phyloP scores from a whole-genome alignment of 2,113 vertebrate species.

The Siphamia tubifer region DNA sequence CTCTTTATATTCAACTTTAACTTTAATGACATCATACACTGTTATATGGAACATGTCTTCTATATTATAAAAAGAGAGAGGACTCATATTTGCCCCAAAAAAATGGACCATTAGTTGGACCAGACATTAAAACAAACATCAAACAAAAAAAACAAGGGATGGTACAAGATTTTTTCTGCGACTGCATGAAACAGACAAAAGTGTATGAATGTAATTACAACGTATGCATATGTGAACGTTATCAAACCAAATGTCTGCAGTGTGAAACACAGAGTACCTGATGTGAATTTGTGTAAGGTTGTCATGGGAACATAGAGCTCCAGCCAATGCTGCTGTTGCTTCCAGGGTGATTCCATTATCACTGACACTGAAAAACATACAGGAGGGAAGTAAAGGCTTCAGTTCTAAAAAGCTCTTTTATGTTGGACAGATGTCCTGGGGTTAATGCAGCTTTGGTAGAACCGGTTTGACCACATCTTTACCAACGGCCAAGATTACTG shows the following conservation, averaged over 20 bases:
- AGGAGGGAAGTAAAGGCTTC: background rate
- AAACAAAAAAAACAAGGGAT: too few species aligned
- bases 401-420: background rate
- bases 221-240: too few species aligned
- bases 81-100: too few species aligned
- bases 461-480: background rate
- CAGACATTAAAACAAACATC: too few species aligned
- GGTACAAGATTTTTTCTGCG: too few species aligned
- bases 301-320: constrained; percentile 57
- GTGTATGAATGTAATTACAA: background rate
- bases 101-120: too few species aligned
- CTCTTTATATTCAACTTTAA: too few species aligned
- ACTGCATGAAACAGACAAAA: too few species aligned
- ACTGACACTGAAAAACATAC: constrained; percentile 75
- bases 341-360: constrained; percentile 78
- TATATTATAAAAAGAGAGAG: too few species aligned
- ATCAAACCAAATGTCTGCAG: background rate
- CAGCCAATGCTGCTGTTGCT: constrained; percentile 69
- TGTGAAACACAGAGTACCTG: constrained; percentile 69
- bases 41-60: too few species aligned
- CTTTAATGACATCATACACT: too few species aligned
- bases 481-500: background rate
- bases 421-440: background rate
- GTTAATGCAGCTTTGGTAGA: background rate
- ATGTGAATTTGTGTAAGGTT: constrained; percentile 71